phyloP scores from a whole-genome alignment of 1,140 invertebrate genomes.

The Ceratitis capitata region DNA sequence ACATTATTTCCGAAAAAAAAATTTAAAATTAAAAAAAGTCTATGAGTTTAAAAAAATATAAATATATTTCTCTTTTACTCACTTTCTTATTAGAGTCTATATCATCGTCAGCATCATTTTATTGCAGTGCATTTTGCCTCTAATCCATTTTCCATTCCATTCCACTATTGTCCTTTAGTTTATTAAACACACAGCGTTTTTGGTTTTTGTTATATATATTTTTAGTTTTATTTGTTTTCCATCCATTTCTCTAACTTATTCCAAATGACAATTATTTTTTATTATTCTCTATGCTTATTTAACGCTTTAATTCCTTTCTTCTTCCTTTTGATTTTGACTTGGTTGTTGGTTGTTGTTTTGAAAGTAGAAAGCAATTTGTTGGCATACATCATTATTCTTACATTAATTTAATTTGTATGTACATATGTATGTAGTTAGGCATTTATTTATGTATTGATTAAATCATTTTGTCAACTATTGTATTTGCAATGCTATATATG shows the following conservation, averaged over 20 bases:
- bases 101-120: background rate
- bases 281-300: background rate
- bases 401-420: background rate
- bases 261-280: background rate
- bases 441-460: background rate
- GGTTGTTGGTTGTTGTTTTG: background rate
- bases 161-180: background rate
- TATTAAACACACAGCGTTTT: background rate
- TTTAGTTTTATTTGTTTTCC: background rate
- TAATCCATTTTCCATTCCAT: background rate
- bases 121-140: background rate
- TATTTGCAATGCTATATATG: background rate
- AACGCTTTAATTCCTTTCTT: background rate
- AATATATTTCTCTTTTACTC: background rate
- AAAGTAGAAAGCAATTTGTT: constrained; percentile 24
- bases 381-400: constrained; percentile 13
- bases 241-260: background rate
- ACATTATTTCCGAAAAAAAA: too few relatives aligned
- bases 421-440: background rate
- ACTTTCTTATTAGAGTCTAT: background rate
- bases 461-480: constrained; percentile 9
- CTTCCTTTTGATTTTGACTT: background rate
- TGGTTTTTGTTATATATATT: background rate
- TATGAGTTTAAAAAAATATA: too few relatives aligned
- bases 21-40: too few relatives aligned